Evolutionary conservation across 2,113 vertebrate species (phyloP).

Genomic region (Opisthocomus hoazin): DNA sequence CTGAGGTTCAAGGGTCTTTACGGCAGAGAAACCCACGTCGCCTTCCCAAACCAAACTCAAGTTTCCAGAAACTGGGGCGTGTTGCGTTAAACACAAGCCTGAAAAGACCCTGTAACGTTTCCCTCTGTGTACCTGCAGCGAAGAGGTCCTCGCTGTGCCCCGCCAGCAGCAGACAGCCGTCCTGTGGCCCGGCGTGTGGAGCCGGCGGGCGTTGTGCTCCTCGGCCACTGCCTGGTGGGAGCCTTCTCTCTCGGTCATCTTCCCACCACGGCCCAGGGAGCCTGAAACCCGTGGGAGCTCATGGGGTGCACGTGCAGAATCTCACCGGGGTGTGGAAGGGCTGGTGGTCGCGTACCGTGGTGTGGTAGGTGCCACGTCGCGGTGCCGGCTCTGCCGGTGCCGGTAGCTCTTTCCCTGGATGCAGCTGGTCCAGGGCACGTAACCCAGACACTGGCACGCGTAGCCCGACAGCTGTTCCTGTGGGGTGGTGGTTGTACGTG

Average conservation of each 20-base stretch:
- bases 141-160: no score
- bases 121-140: rapidly evolving
- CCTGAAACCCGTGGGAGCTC: no score
- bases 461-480: background rate
- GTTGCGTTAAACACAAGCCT: background rate
- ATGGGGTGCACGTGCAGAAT: rapidly evolving
- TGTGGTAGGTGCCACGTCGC: rapidly evolving
- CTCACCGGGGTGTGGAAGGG: rapidly evolving
- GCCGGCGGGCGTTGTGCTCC: background rate
- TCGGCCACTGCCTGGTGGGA: rapidly evolving
- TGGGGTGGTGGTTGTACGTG: rapidly evolving
- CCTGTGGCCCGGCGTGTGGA: background rate
- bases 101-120: rapidly evolving
- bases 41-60: background rate
- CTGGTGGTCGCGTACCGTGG: rapidly evolving
- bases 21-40: rapidly evolving
- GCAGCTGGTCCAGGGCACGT: rapidly evolving
- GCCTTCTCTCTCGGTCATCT: rapidly evolving
- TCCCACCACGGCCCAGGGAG: no score
- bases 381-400: background rate
- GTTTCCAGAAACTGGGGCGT: rapidly evolving
- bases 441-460: rapidly evolving
- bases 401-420: background rate
- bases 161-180: background rate
- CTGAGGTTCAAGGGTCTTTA: background rate